These are phyloP conservation scores for Pseudonaja textilis DNA, from an alignment of 2,113 vertebrate species.

Conservation along the genomic window DNA sequence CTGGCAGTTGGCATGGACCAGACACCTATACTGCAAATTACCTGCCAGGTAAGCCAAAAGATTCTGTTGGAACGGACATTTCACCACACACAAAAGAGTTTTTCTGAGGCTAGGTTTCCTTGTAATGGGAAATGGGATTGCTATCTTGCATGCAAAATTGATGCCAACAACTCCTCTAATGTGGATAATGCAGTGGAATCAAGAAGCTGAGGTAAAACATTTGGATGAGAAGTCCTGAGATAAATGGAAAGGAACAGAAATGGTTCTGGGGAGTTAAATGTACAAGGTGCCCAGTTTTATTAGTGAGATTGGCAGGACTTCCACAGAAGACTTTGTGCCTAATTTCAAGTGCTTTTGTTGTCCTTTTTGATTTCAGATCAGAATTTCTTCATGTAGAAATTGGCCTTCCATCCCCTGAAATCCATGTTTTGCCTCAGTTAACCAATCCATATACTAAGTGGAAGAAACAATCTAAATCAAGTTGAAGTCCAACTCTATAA, in stretches of 20 bases:
- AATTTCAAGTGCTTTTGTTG: neutral
- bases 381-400: neutral
- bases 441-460: neutral
- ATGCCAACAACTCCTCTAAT: neutral
- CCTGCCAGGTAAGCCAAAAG: neutral
- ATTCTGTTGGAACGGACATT: neutral
- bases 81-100: neutral
- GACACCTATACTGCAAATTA: neutral
- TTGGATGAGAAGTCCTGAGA: neutral
- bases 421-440: neutral
- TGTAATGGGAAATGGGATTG: neutral
- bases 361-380: neutral
- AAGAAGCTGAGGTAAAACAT: neutral
- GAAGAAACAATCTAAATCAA: neutral
- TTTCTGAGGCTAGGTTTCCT: neutral
- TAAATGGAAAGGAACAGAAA: neutral
- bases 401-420: neutral
- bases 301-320: neutral
- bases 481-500: neutral
- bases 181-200: neutral
- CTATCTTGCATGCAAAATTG: neutral
- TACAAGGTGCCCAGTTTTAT: neutral
- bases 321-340: neutral
- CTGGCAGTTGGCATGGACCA: neutral
- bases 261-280: neutral